A percentile compares a stretch with the other conserved stretches of the same genome.
phyloP scores from a whole-genome alignment of 2,113 vertebrate genomes.

The Coreoperca whiteheadi region DNA sequence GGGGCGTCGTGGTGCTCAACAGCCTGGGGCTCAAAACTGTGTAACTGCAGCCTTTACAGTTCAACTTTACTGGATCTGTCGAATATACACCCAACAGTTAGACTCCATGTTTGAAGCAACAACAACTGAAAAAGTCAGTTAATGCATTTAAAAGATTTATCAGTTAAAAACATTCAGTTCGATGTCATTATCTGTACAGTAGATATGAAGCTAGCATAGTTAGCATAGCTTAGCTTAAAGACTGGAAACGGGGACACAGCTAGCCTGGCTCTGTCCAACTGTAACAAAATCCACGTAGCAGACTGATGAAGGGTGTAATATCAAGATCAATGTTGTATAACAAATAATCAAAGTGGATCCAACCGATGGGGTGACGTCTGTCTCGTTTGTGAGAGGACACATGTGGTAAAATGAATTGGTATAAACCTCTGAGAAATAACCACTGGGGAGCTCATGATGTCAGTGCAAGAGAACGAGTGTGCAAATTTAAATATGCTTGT shows the following conservation, averaged over 20 bases:
- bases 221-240: slow-evolving; percentile 11
- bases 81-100: not conserved
- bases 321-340: slow-evolving; percentile 42
- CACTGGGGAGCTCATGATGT: not conserved
- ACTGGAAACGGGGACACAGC: not conserved
- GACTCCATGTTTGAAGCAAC: not conserved
- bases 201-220: not conserved
- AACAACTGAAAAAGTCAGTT: not conserved
- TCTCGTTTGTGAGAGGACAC: slow-evolving; percentile 4
- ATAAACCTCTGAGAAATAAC: not conserved
- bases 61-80: not conserved
- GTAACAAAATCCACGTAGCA: too few relatives aligned
- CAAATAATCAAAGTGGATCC: slow-evolving; percentile 21
- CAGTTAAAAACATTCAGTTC: not conserved
- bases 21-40: slow-evolving; percentile 11
- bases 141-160: slow-evolving; percentile 23
- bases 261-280: slow-evolving; percentile 2
- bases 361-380: not conserved
- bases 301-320: slow-evolving; percentile 5
- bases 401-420: not conserved
- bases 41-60: not conserved
- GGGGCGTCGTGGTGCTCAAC: not conserved
- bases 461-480: not conserved
- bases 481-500: slow-evolving; percentile 14
- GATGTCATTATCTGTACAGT: not conserved